Conservation (phyloP, 2,888 invertebrate species). For the Andrena flavipes region DNA sequence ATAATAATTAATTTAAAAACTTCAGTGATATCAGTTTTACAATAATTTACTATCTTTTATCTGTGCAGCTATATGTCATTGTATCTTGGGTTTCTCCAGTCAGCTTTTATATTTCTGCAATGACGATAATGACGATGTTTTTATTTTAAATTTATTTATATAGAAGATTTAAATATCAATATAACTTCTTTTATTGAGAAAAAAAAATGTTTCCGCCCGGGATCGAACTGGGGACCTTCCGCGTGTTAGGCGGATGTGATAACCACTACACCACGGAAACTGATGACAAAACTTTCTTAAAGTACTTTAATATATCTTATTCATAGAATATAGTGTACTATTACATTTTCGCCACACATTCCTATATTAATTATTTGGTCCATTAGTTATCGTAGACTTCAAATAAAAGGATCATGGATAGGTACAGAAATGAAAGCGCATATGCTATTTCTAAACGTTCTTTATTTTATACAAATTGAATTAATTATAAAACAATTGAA, state of each 20-base stretch:
- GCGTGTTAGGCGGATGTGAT: conserved; percentile 97
- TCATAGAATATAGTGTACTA: no score
- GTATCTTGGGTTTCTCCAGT: neutral
- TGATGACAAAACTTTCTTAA: rapidly evolving
- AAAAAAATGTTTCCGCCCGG: conserved; percentile 91
- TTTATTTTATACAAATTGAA: conserved; percentile 54
- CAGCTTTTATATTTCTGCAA: neutral
- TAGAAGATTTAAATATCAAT: neutral
- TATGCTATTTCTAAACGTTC: neutral
- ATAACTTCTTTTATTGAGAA: neutral
- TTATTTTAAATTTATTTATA: no score
- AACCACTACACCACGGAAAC: conserved; percentile 96
- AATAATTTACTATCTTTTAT: neutral
- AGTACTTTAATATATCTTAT: no score
- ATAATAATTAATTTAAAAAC: neutral
- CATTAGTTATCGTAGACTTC: no score
- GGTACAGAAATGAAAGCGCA: no score
- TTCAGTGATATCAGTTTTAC: neutral
- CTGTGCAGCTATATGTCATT: neutral
- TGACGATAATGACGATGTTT: neutral
- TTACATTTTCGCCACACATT: no score
- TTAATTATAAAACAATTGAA: conserved; percentile 39
- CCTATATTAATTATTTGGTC: no score
- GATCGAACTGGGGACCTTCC: conserved; percentile 96
- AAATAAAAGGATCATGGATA: neutral